Base-by-base conservation (phyloP, 2,797 vertebrate species). In the Myoxocephalus aenaeus region DNA sequence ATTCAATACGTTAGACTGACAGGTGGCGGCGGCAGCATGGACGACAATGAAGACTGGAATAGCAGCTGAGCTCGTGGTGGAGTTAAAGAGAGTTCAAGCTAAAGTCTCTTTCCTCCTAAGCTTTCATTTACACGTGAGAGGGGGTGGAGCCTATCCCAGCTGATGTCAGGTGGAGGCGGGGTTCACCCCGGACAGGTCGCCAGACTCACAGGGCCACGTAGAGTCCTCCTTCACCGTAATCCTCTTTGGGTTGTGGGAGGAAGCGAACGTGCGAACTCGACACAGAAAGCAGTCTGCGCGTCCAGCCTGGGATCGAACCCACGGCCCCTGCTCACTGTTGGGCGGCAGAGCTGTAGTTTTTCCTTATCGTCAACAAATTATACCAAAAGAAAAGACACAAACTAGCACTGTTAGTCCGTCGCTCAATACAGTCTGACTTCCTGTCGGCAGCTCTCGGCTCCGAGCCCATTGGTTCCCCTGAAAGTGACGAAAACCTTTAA, bases 1-100 rank as follows among this genome's bases (percentile, higher is more conserved):
- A 71, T 75, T 78, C 11, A 44, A 17, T 64, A 1, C 63, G 73
- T 71, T 4, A 4, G n/a, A n/a, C 22, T 4, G 17, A 17, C n/a
- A 3, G 10, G 58, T 9, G 27, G 46, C 1, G 17, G n/a, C 0
- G 29, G n/a, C n/a, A 27, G n/a, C 32, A 13, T 1, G 1, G 20
- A 29, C 14, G 7, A 4, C 9, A 0, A 9, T 14, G 9, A 44
- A 34, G 40, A 66, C 25, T 32, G 14, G 13, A 59, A 13, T 13
- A 25, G 50, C 50, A 53, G n/a, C 50, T 53, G 50, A 53, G 50
- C 50, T 50, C 3, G 8, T 18, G 15, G 1, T 32, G 54, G 15
- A 9, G 46, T 2, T 4, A 18, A 8, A 48, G 7, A 48, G 2
- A 48, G 4, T 48, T 1, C 7, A 48, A 20, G 46, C n/a, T n/a